Base-by-base conservation (phyloP, 2,888 invertebrate species). In the Aspidiotus rigidus region DNA sequence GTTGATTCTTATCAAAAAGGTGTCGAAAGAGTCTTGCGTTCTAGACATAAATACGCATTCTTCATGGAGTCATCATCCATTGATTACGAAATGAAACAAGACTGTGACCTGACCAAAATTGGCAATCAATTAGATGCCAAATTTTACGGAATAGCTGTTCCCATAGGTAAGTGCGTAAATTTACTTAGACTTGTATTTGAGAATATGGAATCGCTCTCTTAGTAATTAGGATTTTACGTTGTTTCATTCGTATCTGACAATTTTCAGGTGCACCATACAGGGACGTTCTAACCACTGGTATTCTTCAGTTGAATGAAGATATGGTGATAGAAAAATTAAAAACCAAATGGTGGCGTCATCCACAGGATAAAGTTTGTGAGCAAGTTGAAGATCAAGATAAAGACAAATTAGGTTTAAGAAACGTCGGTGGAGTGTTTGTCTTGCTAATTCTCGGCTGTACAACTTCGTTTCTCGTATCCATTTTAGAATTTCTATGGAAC, bases 41-140 rank as follows among this genome's bases (percentile, higher is more conserved):
- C 85, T 53, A 89, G 89, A 77, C 83, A 88, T 66, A 83, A 82
- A 69, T 99, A 94, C 78, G 98, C 98, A 2, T 98, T 89, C 78
- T 82, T 99, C 57, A 96, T 97, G 93, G 98, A 98, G 80, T 95
- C 94, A 7, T 90, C 94, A 0, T 88, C 90, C 1, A 88, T 98
- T 72, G 97, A 99, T 78, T 99, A 95, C 79, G 88, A 88, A 75
- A 83, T 90, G 73, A 89, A 93, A 78, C 82, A 90, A 71, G 84
- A 91, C 75, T 96, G 95, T 76, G 88, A 91, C 62, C 81, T 95
- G 71, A 87, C 85, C 76, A 88, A 90, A 81, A 86, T 91, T 13
- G 91, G 93, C 1, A 83, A 84, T 40, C 83, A 86, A 74, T 81
- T 96, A 66, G 94, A 95, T 77, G 88, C 89, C 62, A 95, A 95